These are phyloP conservation scores for Aethina tumida DNA, from an alignment of 1,140 invertebrate genomes.

Conservation along the genomic window DNA sequence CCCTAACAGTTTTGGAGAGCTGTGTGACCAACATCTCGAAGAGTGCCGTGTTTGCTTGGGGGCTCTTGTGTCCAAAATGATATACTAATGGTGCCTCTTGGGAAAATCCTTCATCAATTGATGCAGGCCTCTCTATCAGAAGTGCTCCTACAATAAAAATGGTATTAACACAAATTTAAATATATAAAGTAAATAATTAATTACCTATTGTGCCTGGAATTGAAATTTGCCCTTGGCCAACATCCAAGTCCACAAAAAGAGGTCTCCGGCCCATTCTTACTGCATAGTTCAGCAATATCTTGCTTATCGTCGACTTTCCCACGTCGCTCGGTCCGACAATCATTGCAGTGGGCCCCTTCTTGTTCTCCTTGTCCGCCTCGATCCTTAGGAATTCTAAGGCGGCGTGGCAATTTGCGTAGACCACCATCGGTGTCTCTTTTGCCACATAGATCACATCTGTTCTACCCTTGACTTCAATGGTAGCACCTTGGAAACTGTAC, in stretches of 20 bases:
- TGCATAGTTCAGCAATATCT: slow-evolving; percentile 88
- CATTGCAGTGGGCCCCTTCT: slow-evolving; percentile 74
- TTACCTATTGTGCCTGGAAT: slow-evolving; percentile 83
- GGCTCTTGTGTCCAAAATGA: slow-evolving; percentile 84
- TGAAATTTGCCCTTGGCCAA: slow-evolving; percentile 88
- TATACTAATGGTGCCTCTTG: slow-evolving; percentile 87
- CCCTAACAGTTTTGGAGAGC: slow-evolving; percentile 77
- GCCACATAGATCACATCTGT: slow-evolving; percentile 90
- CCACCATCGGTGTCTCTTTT: slow-evolving; percentile 92
- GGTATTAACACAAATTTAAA: background rate
- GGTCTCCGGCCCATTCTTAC: slow-evolving; percentile 76
- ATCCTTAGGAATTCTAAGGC: slow-evolving; percentile 83
- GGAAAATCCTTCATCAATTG: slow-evolving; percentile 87
- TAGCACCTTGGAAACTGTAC: slow-evolving; percentile 93
- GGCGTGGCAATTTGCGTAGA: slow-evolving; percentile 92
- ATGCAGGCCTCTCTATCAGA: slow-evolving; percentile 81
- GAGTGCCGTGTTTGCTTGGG: slow-evolving; percentile 67
- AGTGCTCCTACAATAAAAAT: slow-evolving; percentile 54
- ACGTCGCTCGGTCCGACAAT: slow-evolving; percentile 92
- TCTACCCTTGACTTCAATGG: slow-evolving; percentile 70
- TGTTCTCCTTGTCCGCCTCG: slow-evolving; percentile 63
- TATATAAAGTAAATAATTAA: slow-evolving; percentile 10
- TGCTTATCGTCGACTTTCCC: slow-evolving; percentile 88
- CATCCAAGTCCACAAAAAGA: slow-evolving; percentile 92
- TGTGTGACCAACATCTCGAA: slow-evolving; percentile 80